Evolutionary conservation across 2,113 vertebrate genomes (phyloP).

Genomic region (Chlamydotis undulata): DNA sequence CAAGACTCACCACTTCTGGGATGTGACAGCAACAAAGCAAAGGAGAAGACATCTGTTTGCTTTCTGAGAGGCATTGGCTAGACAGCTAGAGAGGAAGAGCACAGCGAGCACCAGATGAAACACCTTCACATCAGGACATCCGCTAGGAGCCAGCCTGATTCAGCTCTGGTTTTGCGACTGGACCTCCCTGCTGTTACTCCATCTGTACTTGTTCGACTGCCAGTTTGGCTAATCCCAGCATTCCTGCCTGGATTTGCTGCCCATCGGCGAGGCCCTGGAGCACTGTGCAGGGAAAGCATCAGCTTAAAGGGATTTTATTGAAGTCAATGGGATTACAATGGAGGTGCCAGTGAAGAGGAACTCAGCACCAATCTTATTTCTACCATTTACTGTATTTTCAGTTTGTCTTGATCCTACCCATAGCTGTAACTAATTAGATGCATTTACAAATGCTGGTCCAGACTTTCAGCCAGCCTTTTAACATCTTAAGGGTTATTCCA

Average conservation of each 20-base stretch:
- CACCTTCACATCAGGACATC: neutral
- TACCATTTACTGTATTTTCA: neutral
- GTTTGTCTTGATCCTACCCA: neutral
- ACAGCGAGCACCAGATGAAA: neutral
- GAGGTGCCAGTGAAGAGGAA: neutral
- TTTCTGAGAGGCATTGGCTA: neutral
- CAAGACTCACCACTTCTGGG: neutral
- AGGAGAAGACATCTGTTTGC: neutral
- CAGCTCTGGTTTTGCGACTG: neutral
- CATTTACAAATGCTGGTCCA: neutral
- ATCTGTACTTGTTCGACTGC: neutral
- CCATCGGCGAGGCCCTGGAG: fast-evolving
- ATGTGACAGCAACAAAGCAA: neutral
- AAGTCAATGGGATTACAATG: neutral
- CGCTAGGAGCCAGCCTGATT: neutral
- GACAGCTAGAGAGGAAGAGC: neutral
- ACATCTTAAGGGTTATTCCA: neutral
- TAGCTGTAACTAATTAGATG: neutral
- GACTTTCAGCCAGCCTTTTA: neutral
- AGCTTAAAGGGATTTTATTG: neutral
- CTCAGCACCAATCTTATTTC: neutral
- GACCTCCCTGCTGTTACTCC: neutral
- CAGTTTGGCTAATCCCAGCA: neutral
- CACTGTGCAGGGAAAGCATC: neutral
- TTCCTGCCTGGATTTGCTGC: neutral